A percentile compares a stretch with the other conserved stretches of the same genome.
Conservation (phyloP, 2,888 invertebrate genomes). For the Altica lythri region DNA sequence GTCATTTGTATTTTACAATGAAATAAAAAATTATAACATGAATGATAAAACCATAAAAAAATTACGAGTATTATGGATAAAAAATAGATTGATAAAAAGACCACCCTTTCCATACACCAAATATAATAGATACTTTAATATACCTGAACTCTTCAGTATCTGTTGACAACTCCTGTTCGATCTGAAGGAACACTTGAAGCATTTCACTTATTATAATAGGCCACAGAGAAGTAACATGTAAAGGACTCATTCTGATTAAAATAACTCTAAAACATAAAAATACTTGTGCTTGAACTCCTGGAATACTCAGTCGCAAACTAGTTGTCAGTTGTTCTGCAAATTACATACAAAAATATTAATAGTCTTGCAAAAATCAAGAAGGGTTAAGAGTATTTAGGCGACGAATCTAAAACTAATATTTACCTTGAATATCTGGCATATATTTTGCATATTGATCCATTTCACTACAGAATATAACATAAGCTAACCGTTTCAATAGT, state of each 20-base stretch:
- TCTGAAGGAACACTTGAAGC: conserved; percentile 84
- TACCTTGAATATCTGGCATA: conserved; percentile 89
- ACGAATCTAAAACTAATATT: conserved; percentile 18
- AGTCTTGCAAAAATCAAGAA: not conserved
- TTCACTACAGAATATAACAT: conserved; percentile 85
- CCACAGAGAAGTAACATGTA: conserved; percentile 87
- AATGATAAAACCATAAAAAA: too few species aligned
- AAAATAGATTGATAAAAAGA: conserved; percentile 1
- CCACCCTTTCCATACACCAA: too few species aligned
- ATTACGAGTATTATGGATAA: too few species aligned
- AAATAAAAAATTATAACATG: too few species aligned
- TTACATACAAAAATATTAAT: conserved; percentile 1
- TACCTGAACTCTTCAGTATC: conserved; percentile 80
- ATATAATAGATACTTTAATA: too few species aligned
- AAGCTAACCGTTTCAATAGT: conserved; percentile 79
- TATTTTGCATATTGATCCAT: conserved; percentile 84
- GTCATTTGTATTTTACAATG: too few species aligned
- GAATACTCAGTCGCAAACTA: conserved; percentile 74
- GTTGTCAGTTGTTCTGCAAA: conserved; percentile 85
- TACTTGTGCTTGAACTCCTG: conserved; percentile 81
- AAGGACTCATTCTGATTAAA: conserved; percentile 80
- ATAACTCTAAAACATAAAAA: conserved; percentile 88
- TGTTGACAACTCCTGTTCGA: conserved; percentile 80
- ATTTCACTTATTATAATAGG: conserved; percentile 90
- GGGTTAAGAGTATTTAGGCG: not conserved